These are phyloP conservation scores for Macropis europaea DNA, from an alignment of 2,888 invertebrate genomes.

Conservation along the genomic window DNA sequence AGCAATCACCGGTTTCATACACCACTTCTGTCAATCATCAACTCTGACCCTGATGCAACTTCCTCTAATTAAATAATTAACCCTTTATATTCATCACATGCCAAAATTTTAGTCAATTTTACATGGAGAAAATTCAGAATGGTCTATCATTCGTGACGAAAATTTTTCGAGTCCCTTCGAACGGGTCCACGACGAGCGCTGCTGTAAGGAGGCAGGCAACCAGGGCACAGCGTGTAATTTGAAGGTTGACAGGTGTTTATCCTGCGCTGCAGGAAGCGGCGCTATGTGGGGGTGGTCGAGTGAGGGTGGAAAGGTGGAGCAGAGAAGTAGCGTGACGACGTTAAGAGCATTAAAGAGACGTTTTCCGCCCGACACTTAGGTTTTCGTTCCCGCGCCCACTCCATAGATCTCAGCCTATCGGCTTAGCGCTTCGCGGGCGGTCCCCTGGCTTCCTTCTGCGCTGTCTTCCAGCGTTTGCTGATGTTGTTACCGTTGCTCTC, in stretches of 20 bases:
- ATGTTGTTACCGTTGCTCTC: constrained; percentile 28
- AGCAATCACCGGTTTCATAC: too few species aligned
- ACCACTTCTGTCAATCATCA: too few species aligned
- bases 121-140: too few species aligned
- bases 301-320: constrained; percentile 42
- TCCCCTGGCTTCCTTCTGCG: constrained; percentile 57
- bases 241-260: constrained; percentile 75
- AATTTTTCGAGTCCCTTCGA: too few species aligned
- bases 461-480: constrained; percentile 46
- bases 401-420: constrained; percentile 77
- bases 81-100: too few species aligned
- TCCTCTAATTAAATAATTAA: too few species aligned
- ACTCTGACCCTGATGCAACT: too few species aligned
- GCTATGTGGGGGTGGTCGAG: constrained; percentile 41
- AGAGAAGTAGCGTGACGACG: constrained; percentile 69
- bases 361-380: constrained; percentile 76
- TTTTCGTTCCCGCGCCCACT: constrained; percentile 71
- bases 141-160: too few species aligned
- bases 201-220: constrained; percentile 15
- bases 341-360: constrained; percentile 79
- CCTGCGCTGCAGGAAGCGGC: constrained; percentile 70
- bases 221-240: constrained; percentile 66
- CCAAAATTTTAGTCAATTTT: too few species aligned
- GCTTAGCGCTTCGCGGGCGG: constrained; percentile 77
- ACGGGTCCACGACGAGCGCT: constrained; percentile 5